phyloP scores from a whole-genome alignment of 2,797 vertebrate species.

The Glyptemys insculpta region DNA sequence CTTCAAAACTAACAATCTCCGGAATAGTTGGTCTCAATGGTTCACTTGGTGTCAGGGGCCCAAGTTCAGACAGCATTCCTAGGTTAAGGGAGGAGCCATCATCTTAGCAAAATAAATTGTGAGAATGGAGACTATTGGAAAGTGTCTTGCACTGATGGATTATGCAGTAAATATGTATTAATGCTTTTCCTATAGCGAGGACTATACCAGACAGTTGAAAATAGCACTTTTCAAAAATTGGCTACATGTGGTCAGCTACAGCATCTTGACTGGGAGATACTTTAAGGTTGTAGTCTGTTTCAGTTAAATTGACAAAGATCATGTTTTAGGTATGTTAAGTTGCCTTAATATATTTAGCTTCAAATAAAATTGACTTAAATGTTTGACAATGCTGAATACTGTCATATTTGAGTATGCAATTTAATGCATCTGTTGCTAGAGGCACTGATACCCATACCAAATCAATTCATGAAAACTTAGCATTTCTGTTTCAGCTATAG shows the following conservation, averaged over 20 bases:
- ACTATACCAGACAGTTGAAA: slow-evolving; percentile 32
- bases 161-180: background rate
- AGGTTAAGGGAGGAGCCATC: slow-evolving; percentile 29
- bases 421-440: background rate
- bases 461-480: background rate
- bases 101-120: slow-evolving; percentile 16
- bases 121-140: slow-evolving; percentile 19
- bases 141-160: slow-evolving; percentile 59
- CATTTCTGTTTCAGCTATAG: background rate
- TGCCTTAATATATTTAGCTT: slow-evolving; percentile 82
- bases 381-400: slow-evolving; percentile 70
- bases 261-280: slow-evolving; percentile 50
- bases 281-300: slow-evolving; percentile 73
- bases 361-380: slow-evolving; percentile 80
- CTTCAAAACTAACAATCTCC: slow-evolving; percentile 52
- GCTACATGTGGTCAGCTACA: slow-evolving; percentile 39
- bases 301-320: slow-evolving; percentile 72
- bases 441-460: background rate
- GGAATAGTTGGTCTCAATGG: too few relatives aligned
- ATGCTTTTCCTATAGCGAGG: slow-evolving; percentile 42
- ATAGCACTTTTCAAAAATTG: slow-evolving; percentile 63
- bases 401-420: slow-evolving; percentile 67
- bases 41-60: background rate
- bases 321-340: slow-evolving; percentile 80
- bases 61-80: background rate